Evolutionary conservation across 2,888 invertebrate species (phyloP).

Genomic region (Xestoiulus laeticollis): DNA sequence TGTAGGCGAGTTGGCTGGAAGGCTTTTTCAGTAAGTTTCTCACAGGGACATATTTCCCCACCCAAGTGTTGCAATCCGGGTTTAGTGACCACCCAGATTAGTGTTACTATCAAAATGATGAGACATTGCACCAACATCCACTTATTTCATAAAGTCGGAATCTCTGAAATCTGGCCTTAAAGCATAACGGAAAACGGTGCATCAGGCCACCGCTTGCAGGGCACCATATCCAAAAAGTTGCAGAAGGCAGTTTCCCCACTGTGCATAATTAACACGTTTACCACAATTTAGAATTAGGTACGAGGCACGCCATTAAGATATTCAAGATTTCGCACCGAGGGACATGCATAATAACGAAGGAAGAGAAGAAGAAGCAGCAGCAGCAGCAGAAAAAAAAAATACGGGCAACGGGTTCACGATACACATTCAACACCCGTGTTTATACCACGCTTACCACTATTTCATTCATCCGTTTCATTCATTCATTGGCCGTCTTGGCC

Average conservation of each 20-base stretch:
- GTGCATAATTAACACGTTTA: neutral
- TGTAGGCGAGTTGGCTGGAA: too few species aligned
- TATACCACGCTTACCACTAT: conserved; percentile 1
- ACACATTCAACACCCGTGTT: neutral
- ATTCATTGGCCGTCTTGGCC: neutral
- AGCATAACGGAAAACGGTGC: too few species aligned
- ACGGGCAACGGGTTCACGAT: neutral
- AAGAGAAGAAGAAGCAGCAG: neutral
- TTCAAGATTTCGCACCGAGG: conserved; percentile 19
- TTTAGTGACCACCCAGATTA: too few species aligned
- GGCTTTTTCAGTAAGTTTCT: too few species aligned
- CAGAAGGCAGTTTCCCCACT: neutral
- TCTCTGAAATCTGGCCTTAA: too few species aligned
- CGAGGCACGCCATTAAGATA: neutral
- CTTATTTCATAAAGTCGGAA: too few species aligned
- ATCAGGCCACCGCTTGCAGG: too few species aligned
- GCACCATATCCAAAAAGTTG: neutral
- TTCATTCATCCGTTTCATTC: neutral
- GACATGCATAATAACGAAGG: neutral
- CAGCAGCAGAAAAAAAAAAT: neutral
- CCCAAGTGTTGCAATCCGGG: too few species aligned
- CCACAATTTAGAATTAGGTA: conserved; percentile 26
- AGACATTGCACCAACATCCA: too few species aligned
- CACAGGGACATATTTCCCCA: too few species aligned
- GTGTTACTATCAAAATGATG: too few species aligned